Conservation (phyloP, 2,797 vertebrate species). For the Micrastur ruficollis region DNA sequence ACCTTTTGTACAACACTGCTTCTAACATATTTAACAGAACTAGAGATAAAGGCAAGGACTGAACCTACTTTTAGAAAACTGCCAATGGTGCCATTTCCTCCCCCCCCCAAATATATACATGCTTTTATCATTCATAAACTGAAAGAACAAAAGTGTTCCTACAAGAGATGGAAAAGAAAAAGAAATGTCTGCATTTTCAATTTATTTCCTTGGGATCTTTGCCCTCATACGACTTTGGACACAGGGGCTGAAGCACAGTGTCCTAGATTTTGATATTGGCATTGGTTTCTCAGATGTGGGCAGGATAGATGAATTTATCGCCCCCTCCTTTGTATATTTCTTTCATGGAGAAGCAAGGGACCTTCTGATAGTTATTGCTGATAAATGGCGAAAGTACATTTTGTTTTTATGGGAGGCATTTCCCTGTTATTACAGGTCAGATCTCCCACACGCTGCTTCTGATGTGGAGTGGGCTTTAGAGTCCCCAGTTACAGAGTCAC, state of each 20-base stretch:
- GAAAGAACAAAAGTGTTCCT: neutral
- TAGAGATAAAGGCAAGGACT: neutral
- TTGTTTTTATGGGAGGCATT: neutral
- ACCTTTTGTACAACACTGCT: neutral
- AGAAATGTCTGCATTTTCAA: neutral
- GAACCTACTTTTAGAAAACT: neutral
- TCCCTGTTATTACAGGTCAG: neutral
- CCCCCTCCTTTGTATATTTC: neutral
- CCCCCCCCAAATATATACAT: accelerated
- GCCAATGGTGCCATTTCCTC: neutral
- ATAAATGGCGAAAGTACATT: neutral
- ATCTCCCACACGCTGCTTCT: neutral
- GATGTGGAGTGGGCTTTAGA: neutral
- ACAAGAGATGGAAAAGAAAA: neutral
- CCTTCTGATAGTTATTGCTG: neutral
- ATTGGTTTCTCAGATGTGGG: neutral
- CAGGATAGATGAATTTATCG: neutral
- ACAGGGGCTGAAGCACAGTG: accelerated
- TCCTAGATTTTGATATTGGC: neutral
- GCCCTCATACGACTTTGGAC: neutral
- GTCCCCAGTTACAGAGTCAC: neutral
- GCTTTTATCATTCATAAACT: neutral
- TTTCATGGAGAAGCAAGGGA: neutral
- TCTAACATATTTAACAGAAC: neutral
- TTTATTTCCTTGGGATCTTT: neutral